A percentile compares a stretch with the other conserved stretches of the same genome.
phyloP scores from a whole-genome alignment of 2,888 invertebrate genomes.

The Hirudinaria manillensis region DNA sequence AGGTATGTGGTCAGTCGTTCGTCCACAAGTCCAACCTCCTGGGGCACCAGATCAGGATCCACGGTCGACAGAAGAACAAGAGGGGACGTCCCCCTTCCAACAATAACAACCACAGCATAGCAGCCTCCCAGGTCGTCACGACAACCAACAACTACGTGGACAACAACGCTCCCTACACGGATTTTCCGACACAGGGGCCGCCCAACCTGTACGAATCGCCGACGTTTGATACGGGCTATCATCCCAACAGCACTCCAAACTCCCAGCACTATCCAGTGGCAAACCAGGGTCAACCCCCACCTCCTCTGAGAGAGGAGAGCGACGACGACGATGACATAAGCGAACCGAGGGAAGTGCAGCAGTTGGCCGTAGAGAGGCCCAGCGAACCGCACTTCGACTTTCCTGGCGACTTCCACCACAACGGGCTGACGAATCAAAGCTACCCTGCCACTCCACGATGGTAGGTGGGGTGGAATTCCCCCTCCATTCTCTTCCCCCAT shows the following conservation, averaged over 20 bases:
- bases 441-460: slow-evolving; percentile 1
- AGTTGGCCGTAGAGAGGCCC: neutral
- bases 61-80: slow-evolving; percentile 31
- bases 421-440: slow-evolving; percentile 8
- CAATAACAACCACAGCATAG: slow-evolving; percentile 15
- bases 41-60: slow-evolving; percentile 28
- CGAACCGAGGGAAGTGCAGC: neutral
- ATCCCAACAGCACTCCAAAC: neutral
- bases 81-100: slow-evolving; percentile 27
- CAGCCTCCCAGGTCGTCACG: neutral
- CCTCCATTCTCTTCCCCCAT: neutral
- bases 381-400: slow-evolving; percentile 2
- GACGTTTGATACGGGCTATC: neutral
- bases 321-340: neutral
- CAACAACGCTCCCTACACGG: neutral
- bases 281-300: neutral
- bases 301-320: neutral
- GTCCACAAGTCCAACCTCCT: slow-evolving; percentile 29
- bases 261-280: neutral
- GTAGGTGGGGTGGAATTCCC: neutral
- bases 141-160: slow-evolving; percentile 14
- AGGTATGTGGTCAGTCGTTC: slow-evolving; percentile 31
- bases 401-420: slow-evolving; percentile 1
- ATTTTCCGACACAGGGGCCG: neutral
- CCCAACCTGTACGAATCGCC: neutral